Percentiles rank a stretch among this genome's conserved stretches.
phyloP scores from a whole-genome alignment of 37 sponge, comb jelly and placozoan genomes.

The Axinella damicornis region DNA sequence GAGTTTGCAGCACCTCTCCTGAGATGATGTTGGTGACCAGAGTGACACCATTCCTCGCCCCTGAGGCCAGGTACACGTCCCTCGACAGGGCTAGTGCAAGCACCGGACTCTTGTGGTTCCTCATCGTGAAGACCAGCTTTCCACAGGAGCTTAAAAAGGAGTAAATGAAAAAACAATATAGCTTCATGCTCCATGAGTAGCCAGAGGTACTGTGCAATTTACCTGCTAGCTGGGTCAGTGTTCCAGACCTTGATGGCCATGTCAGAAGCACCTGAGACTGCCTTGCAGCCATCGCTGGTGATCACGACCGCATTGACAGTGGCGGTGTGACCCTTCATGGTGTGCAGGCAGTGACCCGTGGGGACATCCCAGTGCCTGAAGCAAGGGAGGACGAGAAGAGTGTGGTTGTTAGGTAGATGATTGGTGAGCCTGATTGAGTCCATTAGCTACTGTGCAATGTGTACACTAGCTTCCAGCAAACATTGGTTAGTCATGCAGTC shows the following conservation, averaged over 20 bases:
- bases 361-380: slow-evolving; percentile 60
- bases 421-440: too few species aligned
- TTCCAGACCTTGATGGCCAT: slow-evolving; percentile 77
- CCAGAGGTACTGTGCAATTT: not conserved
- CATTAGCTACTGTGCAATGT: too few species aligned
- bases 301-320: slow-evolving; percentile 67
- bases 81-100: slow-evolving; percentile 22
- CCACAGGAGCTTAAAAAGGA: slow-evolving; percentile 50
- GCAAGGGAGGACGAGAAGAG: too few species aligned
- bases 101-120: slow-evolving; percentile 40
- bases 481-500: too few species aligned
- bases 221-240: slow-evolving; percentile 78
- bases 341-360: slow-evolving; percentile 29
- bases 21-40: slow-evolving; percentile 61
- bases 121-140: slow-evolving; percentile 65
- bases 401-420: too few species aligned
- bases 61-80: slow-evolving; percentile 20
- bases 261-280: slow-evolving; percentile 69
- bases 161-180: not conserved
- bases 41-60: slow-evolving; percentile 27
- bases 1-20: slow-evolving; percentile 18
- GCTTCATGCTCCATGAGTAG: not conserved
- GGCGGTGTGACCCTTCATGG: slow-evolving; percentile 65
- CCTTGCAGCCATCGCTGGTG: slow-evolving; percentile 59
- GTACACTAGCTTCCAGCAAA: too few species aligned